Base-by-base conservation (phyloP, 2,113 vertebrate genomes). In the Rhombomys opimus region DNA sequence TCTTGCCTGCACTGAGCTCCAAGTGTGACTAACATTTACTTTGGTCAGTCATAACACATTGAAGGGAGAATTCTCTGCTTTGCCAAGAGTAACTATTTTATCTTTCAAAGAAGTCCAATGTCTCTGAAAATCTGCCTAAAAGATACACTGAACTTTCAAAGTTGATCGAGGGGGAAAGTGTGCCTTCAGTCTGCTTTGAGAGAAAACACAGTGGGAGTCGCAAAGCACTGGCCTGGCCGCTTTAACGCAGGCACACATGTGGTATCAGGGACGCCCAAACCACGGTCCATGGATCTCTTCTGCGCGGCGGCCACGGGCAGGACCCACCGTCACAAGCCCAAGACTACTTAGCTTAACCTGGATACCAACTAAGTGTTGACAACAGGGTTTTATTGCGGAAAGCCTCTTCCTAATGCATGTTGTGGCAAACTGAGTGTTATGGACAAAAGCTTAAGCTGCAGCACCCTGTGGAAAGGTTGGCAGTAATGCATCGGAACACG, bases 61-160 rank as follows among this genome's bases (percentile, higher is more conserved):
- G 41, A 90, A 50, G 46, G 59, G 52, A 11, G 77, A 46, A 65
- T 57, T 65, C 27, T 87, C 35, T 57, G 10, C 78, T 92, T 87
- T 46, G 25, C 35, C 7, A 17, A 46, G 12, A 63, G 41, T 32
- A 87, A 76, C 70, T 30, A 41, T 1, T 12, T 86, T 54, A 11
- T 35, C 38, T 77, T 50, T 93, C 57, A 59, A 61, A 85, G 32
- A 35, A 75, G 22, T 35, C n/a, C 11, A 5, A 2, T 7, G 25
- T 81, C 90, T 96, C 63, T 87, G 70, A 81, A 89, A 86, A 46
- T 54, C 38, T 72, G 75, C 65, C 52, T 25, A 91, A 89, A 70
- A 77, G 35, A 46, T 38, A 7, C 78, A 75, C 23, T 63, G 30
- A 63, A 73, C 38, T n/a, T 41, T 92, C 50, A 87, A 93, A 89